Percentiles rank a stretch among this genome's conserved stretches.
Conservation (phyloP, 2,888 invertebrate genomes). For the Trimorus sp. region DNA sequence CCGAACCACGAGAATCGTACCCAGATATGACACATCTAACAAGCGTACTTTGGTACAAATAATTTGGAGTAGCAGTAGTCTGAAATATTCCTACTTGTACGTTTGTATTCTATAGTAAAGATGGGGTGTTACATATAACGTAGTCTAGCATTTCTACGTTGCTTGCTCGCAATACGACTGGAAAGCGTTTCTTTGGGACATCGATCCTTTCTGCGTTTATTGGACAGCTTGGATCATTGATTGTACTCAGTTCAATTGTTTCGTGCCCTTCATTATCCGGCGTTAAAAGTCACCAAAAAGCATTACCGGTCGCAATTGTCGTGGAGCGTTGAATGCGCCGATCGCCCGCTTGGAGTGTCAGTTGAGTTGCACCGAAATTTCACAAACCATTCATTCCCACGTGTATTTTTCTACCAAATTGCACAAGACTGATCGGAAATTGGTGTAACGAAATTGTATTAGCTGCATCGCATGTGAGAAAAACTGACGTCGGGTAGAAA, state of each 20-base stretch:
- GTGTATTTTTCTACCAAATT: conserved; percentile 34
- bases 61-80: conserved; percentile 66
- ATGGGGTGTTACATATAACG: conserved; percentile 38
- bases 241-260: neutral
- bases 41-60: conserved; percentile 71
- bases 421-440: conserved; percentile 34
- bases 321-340: too few relatives aligned
- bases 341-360: neutral
- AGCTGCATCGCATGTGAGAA: neutral
- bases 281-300: too few relatives aligned
- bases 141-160: conserved; percentile 52
- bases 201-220: conserved; percentile 18
- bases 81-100: conserved; percentile 48
- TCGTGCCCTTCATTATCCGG: neutral
- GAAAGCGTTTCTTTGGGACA: conserved; percentile 23
- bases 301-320: too few relatives aligned
- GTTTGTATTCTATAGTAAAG: conserved; percentile 51
- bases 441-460: neutral
- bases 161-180: conserved; percentile 33
- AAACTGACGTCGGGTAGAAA: too few relatives aligned
- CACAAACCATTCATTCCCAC: conserved; percentile 10
- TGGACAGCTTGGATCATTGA: conserved; percentile 4
- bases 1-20: conserved; percentile 14
- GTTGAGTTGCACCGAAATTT: conserved; percentile 5
- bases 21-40: conserved; percentile 29